phyloP scores from a whole-genome alignment of 2,113 vertebrate genomes.

The Todiramphus saurophagus region DNA sequence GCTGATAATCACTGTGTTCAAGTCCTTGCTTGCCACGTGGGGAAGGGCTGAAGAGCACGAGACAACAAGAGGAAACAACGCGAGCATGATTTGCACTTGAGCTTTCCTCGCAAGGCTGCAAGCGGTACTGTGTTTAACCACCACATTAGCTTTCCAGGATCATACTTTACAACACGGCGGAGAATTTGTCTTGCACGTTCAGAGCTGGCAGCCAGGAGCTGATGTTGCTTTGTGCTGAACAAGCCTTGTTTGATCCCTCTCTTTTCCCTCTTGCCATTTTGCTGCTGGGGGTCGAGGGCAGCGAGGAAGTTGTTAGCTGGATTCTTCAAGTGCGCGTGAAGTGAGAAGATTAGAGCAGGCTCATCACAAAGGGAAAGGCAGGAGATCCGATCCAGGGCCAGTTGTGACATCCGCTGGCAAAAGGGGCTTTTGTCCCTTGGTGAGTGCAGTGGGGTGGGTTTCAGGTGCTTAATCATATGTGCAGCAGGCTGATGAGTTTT shows the following conservation, averaged over 20 bases:
- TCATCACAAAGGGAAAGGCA: neutral
- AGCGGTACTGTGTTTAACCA: slow-evolving; percentile 26
- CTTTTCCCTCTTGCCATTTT: slow-evolving; percentile 57
- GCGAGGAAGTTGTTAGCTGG: slow-evolving; percentile 17
- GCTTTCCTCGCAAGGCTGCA: neutral
- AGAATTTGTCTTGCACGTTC: slow-evolving; percentile 46
- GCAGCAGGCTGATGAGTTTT: neutral
- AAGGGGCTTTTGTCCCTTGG: neutral
- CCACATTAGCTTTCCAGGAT: slow-evolving; percentile 41
- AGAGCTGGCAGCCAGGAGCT: slow-evolving; percentile 29
- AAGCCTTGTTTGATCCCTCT: slow-evolving; percentile 58
- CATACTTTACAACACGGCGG: slow-evolving; percentile 42
- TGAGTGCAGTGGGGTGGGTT: neutral
- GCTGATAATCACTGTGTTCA: neutral
- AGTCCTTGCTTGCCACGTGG: neutral
- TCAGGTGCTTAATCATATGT: neutral
- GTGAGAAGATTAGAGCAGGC: slow-evolving; percentile 30
- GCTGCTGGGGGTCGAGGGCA: slow-evolving; percentile 20
- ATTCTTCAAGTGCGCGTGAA: neutral
- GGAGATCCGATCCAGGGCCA: neutral
- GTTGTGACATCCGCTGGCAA: neutral
- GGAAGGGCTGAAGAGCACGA: neutral
- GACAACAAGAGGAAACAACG: neutral
- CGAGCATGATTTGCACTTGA: neutral
- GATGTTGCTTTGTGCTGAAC: slow-evolving; percentile 28